phyloP scores from a whole-genome alignment of 1,140 invertebrate species.

The Cataglyphis hispanica region DNA sequence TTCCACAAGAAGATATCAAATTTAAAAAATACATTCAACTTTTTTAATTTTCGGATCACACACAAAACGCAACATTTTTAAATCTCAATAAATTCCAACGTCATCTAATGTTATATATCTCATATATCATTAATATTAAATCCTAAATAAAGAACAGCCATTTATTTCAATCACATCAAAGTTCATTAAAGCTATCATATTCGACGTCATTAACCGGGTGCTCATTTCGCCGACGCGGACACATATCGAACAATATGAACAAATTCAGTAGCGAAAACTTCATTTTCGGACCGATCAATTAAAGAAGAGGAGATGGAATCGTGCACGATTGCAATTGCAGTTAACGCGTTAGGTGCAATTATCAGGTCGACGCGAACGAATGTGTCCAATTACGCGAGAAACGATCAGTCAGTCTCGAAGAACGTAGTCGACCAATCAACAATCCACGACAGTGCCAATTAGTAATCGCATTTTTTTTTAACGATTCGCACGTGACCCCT shows the following conservation, averaged over 20 bases:
- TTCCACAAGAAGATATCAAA: background rate
- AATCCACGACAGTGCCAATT: conserved; percentile 66
- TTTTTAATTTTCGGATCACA: background rate
- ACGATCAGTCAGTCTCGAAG: conserved; percentile 28
- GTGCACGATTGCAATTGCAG: conserved; percentile 57
- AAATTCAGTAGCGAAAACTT: conserved; percentile 33
- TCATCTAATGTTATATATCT: background rate
- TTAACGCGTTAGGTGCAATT: conserved; percentile 80
- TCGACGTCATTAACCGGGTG: conserved; percentile 3
- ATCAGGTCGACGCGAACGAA: conserved; percentile 77
- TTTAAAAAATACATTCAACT: conserved; percentile 13
- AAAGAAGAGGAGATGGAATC: conserved; percentile 45
- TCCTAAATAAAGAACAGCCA: background rate
- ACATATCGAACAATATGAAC: background rate
- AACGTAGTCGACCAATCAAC: conserved; percentile 56
- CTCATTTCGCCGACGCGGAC: background rate
- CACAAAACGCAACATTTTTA: background rate
- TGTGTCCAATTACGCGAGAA: conserved; percentile 79
- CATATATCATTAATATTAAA: conserved; percentile 18
- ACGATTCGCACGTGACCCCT: conserved; percentile 38
- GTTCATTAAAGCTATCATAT: conserved; percentile 13
- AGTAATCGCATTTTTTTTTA: conserved; percentile 74
- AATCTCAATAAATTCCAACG: background rate
- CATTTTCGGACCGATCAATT: conserved; percentile 46
- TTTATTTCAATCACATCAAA: conserved; percentile 42